Conservation (phyloP, 2,113 vertebrate species). For the Ameiurus melas region DNA sequence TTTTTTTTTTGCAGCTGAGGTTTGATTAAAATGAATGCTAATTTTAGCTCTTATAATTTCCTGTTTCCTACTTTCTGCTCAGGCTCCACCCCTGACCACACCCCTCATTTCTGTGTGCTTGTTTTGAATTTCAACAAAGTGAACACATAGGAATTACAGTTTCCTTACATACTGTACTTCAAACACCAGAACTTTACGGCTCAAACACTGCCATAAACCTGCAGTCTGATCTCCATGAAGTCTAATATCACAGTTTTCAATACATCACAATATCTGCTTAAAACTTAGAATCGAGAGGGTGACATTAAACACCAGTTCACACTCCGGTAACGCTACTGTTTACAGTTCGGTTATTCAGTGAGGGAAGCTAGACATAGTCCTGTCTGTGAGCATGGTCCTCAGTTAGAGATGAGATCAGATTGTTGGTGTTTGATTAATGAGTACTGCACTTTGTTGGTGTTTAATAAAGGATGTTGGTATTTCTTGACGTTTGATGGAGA, state of each 20-base stretch:
- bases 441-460: no score
- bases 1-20: background rate
- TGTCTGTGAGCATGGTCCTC: no score
- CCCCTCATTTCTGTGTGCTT: background rate
- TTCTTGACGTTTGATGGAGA: background rate
- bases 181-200: background rate
- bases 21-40: background rate
- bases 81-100: background rate
- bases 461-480: background rate
- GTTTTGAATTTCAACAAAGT: background rate
- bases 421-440: no score
- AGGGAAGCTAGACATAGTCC: background rate
- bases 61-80: background rate
- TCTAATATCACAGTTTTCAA: background rate
- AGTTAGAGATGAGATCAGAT: no score
- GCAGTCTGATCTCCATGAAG: background rate
- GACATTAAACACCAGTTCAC: background rate
- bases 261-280: background rate
- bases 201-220: background rate
- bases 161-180: background rate
- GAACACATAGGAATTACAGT: background rate
- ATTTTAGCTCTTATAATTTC: background rate
- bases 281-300: background rate
- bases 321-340: background rate
- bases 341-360: background rate